These are phyloP conservation scores for Nyctalus aviator DNA, from an alignment of 2,797 vertebrate species.

Conservation along the genomic window DNA sequence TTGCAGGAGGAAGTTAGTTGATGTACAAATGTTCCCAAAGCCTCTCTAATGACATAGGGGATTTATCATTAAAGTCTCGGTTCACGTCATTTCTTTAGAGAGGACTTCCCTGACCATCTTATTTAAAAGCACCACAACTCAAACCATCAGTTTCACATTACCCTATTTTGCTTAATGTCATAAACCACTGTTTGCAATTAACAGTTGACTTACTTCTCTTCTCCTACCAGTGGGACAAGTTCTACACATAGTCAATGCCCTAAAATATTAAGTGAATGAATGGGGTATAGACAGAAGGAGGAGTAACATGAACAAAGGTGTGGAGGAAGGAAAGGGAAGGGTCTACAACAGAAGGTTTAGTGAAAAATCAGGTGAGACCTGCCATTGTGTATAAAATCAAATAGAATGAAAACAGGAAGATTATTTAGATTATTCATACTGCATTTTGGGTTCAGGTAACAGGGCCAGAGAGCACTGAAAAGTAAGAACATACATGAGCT, in stretches of 20 bases:
- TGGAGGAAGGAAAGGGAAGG: not conserved
- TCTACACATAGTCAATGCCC: not conserved
- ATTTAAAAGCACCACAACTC: not conserved
- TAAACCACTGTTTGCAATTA: not conserved
- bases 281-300: not conserved
- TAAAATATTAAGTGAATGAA: conserved; percentile 28
- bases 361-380: not conserved
- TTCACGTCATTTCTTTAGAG: not conserved
- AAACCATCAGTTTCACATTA: not conserved
- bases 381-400: not conserved
- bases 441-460: not conserved
- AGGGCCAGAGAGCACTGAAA: not conserved
- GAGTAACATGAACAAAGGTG: not conserved
- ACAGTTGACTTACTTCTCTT: not conserved
- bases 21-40: conserved; percentile 40
- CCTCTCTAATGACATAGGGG: not conserved
- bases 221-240: not conserved
- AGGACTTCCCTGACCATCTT: not conserved
- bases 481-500: not conserved
- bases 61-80: not conserved
- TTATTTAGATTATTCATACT: not conserved
- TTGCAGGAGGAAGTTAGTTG: not conserved
- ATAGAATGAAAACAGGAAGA: not conserved
- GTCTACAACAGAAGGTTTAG: not conserved
- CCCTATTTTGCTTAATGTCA: not conserved